Base-by-base conservation (phyloP, 2,113 vertebrate species). In the Saccopteryx bilineata region DNA sequence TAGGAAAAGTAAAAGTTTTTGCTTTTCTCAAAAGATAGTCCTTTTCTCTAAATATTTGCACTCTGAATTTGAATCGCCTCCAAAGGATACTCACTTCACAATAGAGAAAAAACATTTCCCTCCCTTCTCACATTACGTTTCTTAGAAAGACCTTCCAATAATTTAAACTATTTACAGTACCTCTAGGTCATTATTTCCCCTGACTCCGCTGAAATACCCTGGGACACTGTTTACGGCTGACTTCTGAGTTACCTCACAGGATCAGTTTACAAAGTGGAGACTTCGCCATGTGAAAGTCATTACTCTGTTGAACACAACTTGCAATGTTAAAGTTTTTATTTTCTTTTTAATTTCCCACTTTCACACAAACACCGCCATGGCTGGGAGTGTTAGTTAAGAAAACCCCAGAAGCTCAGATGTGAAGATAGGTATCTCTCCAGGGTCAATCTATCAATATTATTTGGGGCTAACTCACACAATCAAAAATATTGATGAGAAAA, bases 111-210 rank as follows among this genome's bases (percentile, higher is more conserved):
- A 89, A 0, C 89, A 81, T 56, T 95, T 90, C 5, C 93, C 94
- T 96, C 97, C 54, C 76, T 96, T 98, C 96, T 98, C 68, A 3
- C 95, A 86, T 98, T 98, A 98, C 78, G 96, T 97, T 98, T 98
- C 95, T 97, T 97, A 98, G 98, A 97, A 97, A 97, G 95, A 96
- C 95, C 94, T 97, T 98, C 96, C 94, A 97, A 96, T 98, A 98
- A 98, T 98, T 98, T 98, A 97, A 98, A 98, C 97, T 98, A 97
- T 98, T 98, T 98, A 98, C 96, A 97, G 93, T 97, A 95, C 97
- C 97, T 98, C 95, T 92, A 96, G 97, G 96, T 97, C 98, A 97
- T 97, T 97, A 97, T 98, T 98, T 98, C 98, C 93, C 96, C 79
- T 5, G 95, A 97, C 96, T 98, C 97, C 96, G 96, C 90, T 48